phyloP scores from a whole-genome alignment of 1,140 invertebrate species.

The Eumeta japonica region DNA sequence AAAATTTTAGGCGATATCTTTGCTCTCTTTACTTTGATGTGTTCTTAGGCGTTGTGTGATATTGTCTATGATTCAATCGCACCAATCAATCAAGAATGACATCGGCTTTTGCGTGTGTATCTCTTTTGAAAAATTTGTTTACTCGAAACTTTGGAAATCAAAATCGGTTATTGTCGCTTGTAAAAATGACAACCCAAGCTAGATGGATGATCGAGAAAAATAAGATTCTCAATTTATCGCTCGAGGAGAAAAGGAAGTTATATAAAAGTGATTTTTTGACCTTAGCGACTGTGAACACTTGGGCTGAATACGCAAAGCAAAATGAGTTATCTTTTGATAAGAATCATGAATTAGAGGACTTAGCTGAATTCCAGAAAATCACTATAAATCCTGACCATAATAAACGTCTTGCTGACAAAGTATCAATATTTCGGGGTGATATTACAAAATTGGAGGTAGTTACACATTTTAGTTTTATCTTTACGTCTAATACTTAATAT shows the following conservation, averaged over 20 bases:
- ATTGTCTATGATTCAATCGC: no score
- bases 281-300: constrained; percentile 57
- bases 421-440: constrained; percentile 75
- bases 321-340: constrained; percentile 38
- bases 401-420: constrained; percentile 58
- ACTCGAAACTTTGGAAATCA: no score
- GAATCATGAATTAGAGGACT: constrained; percentile 30
- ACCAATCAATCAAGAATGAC: no score
- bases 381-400: constrained; percentile 46
- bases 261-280: constrained; percentile 29
- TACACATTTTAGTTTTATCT: no score
- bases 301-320: constrained; percentile 57
- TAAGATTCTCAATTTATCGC: constrained; percentile 21
- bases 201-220: constrained; percentile 36
- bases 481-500: no score
- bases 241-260: constrained; percentile 35
- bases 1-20: no score
- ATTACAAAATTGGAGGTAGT: constrained; percentile 78
- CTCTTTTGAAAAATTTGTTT: no score
- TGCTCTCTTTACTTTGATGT: no score
- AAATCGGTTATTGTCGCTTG: no score
- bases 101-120: no score
- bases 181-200: constrained; percentile 26
- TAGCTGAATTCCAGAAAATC: constrained; percentile 38
- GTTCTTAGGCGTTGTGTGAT: no score